phyloP scores from a whole-genome alignment of 92 coral and sea anemone genomes.

The Montipora capitata region DNA sequence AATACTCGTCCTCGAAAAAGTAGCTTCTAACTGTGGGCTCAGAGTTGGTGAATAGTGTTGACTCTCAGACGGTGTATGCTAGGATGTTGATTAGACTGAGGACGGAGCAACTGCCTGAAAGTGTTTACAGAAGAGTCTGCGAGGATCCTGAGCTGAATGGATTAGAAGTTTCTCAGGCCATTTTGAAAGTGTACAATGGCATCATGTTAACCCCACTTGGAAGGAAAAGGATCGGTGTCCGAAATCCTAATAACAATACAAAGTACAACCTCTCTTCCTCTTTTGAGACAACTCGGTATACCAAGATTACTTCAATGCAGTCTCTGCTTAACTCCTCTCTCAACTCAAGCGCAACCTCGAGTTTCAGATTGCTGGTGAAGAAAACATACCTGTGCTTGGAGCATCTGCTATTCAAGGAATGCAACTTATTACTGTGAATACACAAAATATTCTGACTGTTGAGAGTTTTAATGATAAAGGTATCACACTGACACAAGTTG shows the following conservation, averaged over 20 bases:
- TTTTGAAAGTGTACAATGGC: no score
- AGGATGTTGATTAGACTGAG: constrained; percentile 23
- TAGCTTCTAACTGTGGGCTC: background rate
- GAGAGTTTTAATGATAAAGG: background rate
- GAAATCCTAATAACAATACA: constrained; percentile 34
- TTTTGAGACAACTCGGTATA: no score
- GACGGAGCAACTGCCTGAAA: constrained; percentile 38
- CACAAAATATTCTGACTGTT: constrained; percentile 47
- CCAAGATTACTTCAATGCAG: no score
- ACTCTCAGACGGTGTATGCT: constrained; percentile 25
- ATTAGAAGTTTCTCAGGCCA: no score
- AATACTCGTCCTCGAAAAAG: constrained; percentile 21
- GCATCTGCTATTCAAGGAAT: constrained; percentile 17
- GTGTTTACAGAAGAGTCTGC: no score
- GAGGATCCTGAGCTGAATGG: no score
- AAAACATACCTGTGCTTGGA: background rate
- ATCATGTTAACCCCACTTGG: no score
- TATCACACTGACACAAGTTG: background rate
- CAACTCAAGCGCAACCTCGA: no score
- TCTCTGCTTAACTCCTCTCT: no score
- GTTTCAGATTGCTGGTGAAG: constrained; percentile 16
- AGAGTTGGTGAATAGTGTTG: constrained; percentile 13
- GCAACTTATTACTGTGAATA: constrained; percentile 33
- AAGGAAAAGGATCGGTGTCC: constrained; percentile 34
- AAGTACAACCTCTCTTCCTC: no score